Conservation (phyloP, 2,797 vertebrate genomes). For the Eupleurogrammus muticus region DNA sequence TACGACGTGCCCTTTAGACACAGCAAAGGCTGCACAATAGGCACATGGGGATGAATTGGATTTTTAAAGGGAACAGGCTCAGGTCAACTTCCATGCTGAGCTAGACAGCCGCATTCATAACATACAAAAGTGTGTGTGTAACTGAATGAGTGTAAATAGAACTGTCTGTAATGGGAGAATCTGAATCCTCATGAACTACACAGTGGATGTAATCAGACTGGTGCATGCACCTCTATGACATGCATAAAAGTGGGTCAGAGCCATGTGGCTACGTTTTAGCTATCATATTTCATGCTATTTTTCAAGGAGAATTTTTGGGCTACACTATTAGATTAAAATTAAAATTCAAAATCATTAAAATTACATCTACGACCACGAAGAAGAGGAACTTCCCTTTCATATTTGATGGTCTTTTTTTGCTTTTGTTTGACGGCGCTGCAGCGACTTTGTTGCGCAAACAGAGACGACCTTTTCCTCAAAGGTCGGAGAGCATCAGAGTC, state of each 20-base stretch:
- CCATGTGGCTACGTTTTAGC: no score
- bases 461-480: conserved; percentile 58
- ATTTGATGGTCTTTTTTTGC: conserved; percentile 24
- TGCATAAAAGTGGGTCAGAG: no score
- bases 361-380: not conserved
- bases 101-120: no score
- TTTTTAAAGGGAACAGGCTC: not conserved
- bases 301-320: not conserved
- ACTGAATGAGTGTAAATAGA: no score
- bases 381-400: not conserved
- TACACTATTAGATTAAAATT: no score
- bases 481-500: conserved; percentile 50
- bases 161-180: no score
- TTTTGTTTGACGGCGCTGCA: conserved; percentile 28
- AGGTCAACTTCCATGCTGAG: not conserved
- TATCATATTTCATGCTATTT: not conserved
- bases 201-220: no score
- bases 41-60: not conserved
- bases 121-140: no score
- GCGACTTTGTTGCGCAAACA: conserved; percentile 54
- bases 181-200: no score
- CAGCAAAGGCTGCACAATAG: not conserved
- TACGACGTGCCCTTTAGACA: no score
- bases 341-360: no score
- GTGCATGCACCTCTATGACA: no score